These are phyloP conservation scores for Parasteatoda tepidariorum DNA, from an alignment of 1,140 invertebrate genomes.

Conservation along the genomic window DNA sequence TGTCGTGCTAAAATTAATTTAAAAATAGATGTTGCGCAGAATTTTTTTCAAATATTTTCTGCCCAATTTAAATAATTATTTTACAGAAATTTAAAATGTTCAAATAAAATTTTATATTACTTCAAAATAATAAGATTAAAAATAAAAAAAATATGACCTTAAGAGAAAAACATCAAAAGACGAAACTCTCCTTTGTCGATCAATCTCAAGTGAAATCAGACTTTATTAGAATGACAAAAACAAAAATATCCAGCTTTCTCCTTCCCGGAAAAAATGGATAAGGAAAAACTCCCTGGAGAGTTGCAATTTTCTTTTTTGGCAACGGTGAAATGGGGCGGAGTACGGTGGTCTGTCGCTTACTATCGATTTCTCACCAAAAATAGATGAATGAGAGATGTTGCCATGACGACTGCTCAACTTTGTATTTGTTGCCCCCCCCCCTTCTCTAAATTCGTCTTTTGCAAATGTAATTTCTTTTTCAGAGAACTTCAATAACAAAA, in stretches of 20 bases:
- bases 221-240: neutral
- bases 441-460: slow-evolving; percentile 25
- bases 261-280: neutral
- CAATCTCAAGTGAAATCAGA: neutral
- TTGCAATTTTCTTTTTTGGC: slow-evolving; percentile 3
- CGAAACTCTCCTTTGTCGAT: neutral
- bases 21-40: too few species aligned
- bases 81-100: too few species aligned
- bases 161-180: neutral
- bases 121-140: neutral
- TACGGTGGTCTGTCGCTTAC: neutral
- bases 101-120: too few species aligned
- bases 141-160: neutral
- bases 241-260: neutral
- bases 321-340: neutral
- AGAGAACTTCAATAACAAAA: too few species aligned
- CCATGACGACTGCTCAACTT: slow-evolving; percentile 4
- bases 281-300: neutral
- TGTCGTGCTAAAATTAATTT: too few species aligned
- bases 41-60: too few species aligned
- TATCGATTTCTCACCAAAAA: slow-evolving; percentile 16
- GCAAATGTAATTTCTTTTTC: slow-evolving; percentile 25
- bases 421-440: slow-evolving; percentile 3
- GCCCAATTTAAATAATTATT: too few species aligned
- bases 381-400: slow-evolving; percentile 25